phyloP scores from a whole-genome alignment of 1,140 invertebrate species.

The Venturia canescens region DNA sequence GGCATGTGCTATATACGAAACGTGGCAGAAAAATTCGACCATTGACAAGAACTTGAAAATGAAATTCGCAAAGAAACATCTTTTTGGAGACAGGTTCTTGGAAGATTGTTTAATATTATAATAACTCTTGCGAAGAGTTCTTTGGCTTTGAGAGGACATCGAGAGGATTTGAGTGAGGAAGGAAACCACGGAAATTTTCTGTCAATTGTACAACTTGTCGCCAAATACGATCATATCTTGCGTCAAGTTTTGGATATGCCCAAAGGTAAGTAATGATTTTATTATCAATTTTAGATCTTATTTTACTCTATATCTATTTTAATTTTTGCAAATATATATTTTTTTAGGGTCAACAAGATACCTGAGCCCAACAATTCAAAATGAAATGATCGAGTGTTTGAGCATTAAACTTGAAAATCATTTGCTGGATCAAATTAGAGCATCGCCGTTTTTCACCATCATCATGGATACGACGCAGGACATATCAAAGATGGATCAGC shows the following conservation, averaged over 20 bases:
- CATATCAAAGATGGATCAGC: constrained; percentile 56
- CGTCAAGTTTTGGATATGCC: constrained; percentile 48
- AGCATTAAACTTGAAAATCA: constrained; percentile 48
- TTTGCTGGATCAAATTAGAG: constrained; percentile 56
- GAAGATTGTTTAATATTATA: constrained; percentile 55
- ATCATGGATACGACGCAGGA: constrained; percentile 65
- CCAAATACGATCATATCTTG: constrained; percentile 54
- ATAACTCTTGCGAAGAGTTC: constrained; percentile 55
- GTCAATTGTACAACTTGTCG: constrained; percentile 51
- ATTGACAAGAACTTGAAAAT: constrained; percentile 59
- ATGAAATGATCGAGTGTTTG: constrained; percentile 61
- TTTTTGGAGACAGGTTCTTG: constrained; percentile 31
- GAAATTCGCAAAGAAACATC: constrained; percentile 45
- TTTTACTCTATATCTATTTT: constrained; percentile 8
- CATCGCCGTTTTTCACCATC: constrained; percentile 59
- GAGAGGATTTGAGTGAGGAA: constrained; percentile 45
- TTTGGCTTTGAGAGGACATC: constrained; percentile 51
- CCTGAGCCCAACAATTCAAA: constrained; percentile 55
- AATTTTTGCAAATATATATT: constrained; percentile 15
- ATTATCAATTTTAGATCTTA: constrained; percentile 25
- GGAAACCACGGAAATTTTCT: constrained; percentile 57
- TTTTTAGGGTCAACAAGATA: constrained; percentile 45
- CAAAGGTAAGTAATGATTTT: constrained; percentile 4
- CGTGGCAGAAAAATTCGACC: constrained; percentile 57
- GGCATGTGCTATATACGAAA: constrained; percentile 57